Base-by-base conservation (phyloP, 2,113 vertebrate genomes). In the Oncorhynchus kisutch region DNA sequence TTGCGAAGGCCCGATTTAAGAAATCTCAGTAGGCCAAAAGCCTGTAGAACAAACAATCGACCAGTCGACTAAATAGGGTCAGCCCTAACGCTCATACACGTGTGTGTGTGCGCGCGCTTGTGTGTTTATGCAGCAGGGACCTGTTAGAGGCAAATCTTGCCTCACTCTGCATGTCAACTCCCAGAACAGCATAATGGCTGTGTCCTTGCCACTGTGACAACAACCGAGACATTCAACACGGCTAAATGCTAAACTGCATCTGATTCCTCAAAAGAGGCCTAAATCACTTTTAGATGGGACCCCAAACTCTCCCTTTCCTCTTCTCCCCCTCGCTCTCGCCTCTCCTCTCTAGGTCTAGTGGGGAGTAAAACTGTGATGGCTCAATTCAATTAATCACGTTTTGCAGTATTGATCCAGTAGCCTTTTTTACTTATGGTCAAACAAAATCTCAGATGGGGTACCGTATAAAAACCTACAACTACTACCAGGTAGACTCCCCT, bases 151-250 rank as follows among this genome's bases (percentile, higher is more conserved):
- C 67, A n/a, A 67, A 90, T 84, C 74, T 74, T 13, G 72, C 82
- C 82, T 76, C 34, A 51, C 84, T 69, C 71, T 71, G 34, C 12
- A 70, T 51, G 59, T 88, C 86, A 88, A 88, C 85, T 88, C 77
- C 77, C 49, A 81, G 75, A 86, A 91, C 89, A 89, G 84, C 76
- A 77, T 90, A 92, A 93, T 91, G 85, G 85, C 76, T 74, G 76
- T 75, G 89, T 87, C 90, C 90, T 91, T 88, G 90, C 86, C 89
- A 91, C 87, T 79, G 89, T 87, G 91, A 91, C 85, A 89, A 89
- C 87, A 90, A 92, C 88, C 88, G 88, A 86, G 90, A 91, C 88
- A 87, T 84, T 88, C 77, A 75, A 76, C 80, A 72, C 66, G 3
- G 39, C 66, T 69, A 77, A 89, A 87, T 71, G 68, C 80, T 87